Base-by-base conservation (phyloP, 2,888 invertebrate species). In the Galerucella calmariensis region DNA sequence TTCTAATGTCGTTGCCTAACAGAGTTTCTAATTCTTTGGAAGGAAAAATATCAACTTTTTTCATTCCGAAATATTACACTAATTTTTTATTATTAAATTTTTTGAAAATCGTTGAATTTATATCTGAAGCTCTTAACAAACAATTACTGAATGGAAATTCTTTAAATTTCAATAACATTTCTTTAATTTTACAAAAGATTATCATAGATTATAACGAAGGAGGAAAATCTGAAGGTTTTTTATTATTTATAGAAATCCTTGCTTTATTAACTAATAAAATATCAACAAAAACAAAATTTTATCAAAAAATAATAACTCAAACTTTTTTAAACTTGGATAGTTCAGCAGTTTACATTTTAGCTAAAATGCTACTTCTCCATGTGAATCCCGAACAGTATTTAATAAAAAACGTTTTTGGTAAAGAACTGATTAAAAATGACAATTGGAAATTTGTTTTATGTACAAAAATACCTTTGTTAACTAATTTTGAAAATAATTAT, bases 391-490 rank as follows among this genome's bases (percentile, higher is more conserved):
- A 88, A 82, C 88, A 87, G 79, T 88, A 79, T 72, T 84, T 81
- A 10, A 88, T 92, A 0, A 87, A 85, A 10, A 81, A 87, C 8
- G 80, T 92, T 41, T 88, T 93, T 2, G 90, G 90, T 5, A 85
- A 90, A 69, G 88, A 88, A 74, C 87, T 90, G 3, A 84, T 90
- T 8, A 83, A 86, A 1, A 90, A 87, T 67, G 87, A 89, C 2
- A 89, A 91, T 79, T 95, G 95, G 95, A 90, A 90, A 62, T 92
- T 92, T 80, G 90, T 91, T 44, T 84, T 95, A 0, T 89, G 88
- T 78, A 91, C 85, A 78, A 93, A 90, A 88, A 90, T 91, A 84
- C 91, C 90, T 0, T 83, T 92, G 3, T 87, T 92, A 81, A 89
- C 88, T 41, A 88, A 89, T 79, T 88, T 89, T 62, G 85, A 89